Evolutionary conservation across 2,888 invertebrate genomes (phyloP).

Genomic region (Sthenelais limicola): DNA sequence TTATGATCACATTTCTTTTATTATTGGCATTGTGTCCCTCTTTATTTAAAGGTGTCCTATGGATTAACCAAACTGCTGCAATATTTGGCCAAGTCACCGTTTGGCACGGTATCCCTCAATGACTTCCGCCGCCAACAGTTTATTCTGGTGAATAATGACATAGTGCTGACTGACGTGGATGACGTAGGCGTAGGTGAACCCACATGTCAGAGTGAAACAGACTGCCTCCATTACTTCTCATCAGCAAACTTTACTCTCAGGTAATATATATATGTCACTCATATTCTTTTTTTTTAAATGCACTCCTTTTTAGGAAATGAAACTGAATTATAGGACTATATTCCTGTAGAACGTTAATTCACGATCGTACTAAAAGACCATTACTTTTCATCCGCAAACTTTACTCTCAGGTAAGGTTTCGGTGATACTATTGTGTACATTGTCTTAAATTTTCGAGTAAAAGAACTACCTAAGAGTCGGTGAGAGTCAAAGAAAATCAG

Average conservation of each 20-base stretch:
- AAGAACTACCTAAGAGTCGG: too few species aligned
- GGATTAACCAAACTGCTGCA: slow-evolving; percentile 69
- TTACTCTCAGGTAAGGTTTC: too few species aligned
- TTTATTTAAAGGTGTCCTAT: slow-evolving; percentile 59
- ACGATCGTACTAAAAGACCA: too few species aligned
- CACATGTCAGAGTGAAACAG: slow-evolving; percentile 45
- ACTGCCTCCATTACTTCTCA: slow-evolving; percentile 59
- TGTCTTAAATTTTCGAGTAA: too few species aligned
- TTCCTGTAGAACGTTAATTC: too few species aligned
- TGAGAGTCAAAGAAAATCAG: too few species aligned
- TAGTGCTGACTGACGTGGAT: slow-evolving; percentile 74
- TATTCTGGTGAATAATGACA: slow-evolving; percentile 71
- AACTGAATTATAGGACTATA: too few species aligned
- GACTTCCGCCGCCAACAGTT: slow-evolving; percentile 75
- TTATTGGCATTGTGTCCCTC: not conserved
- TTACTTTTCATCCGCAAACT: too few species aligned
- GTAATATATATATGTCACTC: too few species aligned
- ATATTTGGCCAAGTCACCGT: slow-evolving; percentile 70
- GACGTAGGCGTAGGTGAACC: slow-evolving; percentile 72
- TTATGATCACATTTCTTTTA: not conserved
- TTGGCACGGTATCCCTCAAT: slow-evolving; percentile 73
- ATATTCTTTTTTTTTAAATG: too few species aligned
- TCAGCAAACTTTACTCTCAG: slow-evolving; percentile 49
- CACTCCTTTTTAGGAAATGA: too few species aligned
- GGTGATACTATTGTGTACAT: too few species aligned